phyloP scores from a whole-genome alignment of 37 sponge, comb jelly and placozoan species.

The Aphrocallistes beatrix region DNA sequence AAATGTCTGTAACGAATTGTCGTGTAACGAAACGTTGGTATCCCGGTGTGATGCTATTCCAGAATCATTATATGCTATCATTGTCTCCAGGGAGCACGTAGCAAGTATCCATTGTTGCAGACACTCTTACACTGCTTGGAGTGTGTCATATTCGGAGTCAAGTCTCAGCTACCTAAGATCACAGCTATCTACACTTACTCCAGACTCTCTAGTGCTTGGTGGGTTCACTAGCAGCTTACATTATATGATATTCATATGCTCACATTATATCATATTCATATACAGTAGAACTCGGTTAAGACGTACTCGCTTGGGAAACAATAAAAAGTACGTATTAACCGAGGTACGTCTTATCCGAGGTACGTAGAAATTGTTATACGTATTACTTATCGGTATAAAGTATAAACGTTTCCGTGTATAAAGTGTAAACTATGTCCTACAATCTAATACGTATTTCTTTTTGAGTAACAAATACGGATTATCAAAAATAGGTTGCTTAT shows the following conservation, averaged over 20 bases:
- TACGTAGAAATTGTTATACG: not conserved
- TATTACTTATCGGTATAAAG: not conserved
- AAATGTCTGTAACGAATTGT: too few relatives aligned
- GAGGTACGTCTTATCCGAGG: not conserved
- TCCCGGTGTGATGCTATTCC: too few relatives aligned
- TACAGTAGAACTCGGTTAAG: too few relatives aligned
- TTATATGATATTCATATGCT: not conserved
- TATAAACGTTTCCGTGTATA: not conserved
- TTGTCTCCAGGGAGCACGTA: not conserved
- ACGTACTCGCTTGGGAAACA: too few relatives aligned
- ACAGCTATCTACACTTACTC: constrained; percentile 7
- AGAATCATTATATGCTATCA: too few relatives aligned
- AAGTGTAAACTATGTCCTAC: not conserved
- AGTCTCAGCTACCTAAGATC: not conserved
- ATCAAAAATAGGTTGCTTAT: not conserved
- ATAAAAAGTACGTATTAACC: too few relatives aligned
- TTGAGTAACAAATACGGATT: not conserved
- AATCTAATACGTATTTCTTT: not conserved
- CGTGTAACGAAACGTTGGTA: too few relatives aligned
- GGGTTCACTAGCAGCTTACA: not conserved
- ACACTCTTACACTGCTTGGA: not conserved
- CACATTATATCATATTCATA: not conserved
- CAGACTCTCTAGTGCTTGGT: not conserved
- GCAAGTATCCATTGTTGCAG: not conserved
- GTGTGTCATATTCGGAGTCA: not conserved